Percentiles rank a stretch among this genome's conserved stretches.
phyloP scores from a whole-genome alignment of 1,140 invertebrate genomes.

The Rhynchophorus ferrugineus region DNA sequence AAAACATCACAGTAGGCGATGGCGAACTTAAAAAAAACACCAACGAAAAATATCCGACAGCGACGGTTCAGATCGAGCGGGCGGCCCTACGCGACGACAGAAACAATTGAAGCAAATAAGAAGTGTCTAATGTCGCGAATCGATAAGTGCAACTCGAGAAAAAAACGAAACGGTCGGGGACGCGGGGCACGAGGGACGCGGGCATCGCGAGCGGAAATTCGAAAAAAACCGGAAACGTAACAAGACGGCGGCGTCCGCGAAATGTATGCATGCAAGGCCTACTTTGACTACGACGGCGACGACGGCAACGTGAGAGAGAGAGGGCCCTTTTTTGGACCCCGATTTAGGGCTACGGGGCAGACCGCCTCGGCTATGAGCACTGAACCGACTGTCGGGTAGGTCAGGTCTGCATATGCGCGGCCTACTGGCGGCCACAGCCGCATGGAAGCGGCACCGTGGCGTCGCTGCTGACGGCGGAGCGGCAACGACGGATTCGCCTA shows the following conservation, averaged over 20 bases:
- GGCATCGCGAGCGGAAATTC: not conserved
- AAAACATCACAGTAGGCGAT: constrained; percentile 13
- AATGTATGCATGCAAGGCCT: not conserved
- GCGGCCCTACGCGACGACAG: not conserved
- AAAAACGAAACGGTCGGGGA: constrained; percentile 12
- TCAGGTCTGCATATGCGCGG: constrained; percentile 40
- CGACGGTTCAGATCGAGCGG: constrained; percentile 12
- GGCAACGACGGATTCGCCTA: constrained; percentile 9
- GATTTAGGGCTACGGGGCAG: constrained; percentile 33
- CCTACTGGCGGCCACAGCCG: constrained; percentile 20
- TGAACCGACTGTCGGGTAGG: constrained; percentile 37
- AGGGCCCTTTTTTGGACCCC: constrained; percentile 33
- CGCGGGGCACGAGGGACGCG: too few species aligned
- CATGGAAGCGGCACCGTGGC: constrained; percentile 25
- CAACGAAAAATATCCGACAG: too few species aligned
- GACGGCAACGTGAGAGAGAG: constrained; percentile 15
- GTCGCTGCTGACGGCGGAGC: constrained; percentile 5
- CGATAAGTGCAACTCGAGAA: constrained; percentile 17
- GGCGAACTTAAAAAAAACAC: constrained; percentile 6
- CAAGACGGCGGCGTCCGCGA: not conserved
- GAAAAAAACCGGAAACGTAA: not conserved
- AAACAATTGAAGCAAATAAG: constrained; percentile 12
- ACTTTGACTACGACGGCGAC: too few species aligned
- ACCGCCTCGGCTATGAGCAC: constrained; percentile 32
- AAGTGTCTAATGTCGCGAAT: constrained; percentile 16